Evolutionary conservation across 2,888 invertebrate species (phyloP).

Genomic region (Hedychridium roseum): DNA sequence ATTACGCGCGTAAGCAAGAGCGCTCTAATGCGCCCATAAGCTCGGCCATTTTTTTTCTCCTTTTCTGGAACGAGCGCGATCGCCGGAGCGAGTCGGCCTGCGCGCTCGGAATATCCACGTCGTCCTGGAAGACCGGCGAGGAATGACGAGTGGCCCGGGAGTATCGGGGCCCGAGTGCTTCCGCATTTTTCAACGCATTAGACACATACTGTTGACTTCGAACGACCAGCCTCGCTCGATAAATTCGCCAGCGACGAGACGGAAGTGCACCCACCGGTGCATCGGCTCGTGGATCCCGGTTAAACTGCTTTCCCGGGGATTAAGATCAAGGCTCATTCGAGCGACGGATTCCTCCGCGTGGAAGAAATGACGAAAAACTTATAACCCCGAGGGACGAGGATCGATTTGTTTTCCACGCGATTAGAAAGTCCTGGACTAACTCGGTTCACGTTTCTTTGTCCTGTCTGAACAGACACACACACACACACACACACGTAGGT

Average conservation of each 20-base stretch:
- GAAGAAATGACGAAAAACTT: too few relatives aligned
- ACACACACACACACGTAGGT: too few relatives aligned
- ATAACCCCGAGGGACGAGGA: too few relatives aligned
- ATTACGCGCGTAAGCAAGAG: neutral
- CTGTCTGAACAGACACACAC: too few relatives aligned
- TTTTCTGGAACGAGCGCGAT: constrained; percentile 2
- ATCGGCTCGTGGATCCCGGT: constrained; percentile 5
- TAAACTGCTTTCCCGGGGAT: constrained; percentile 30
- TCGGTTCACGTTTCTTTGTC: too few relatives aligned
- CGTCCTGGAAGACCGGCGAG: neutral
- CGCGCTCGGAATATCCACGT: too few relatives aligned
- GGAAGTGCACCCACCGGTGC: neutral
- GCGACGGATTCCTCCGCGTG: too few relatives aligned
- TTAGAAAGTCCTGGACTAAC: too few relatives aligned
- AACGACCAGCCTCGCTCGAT: constrained; percentile 1
- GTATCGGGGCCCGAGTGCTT: constrained; percentile 6
- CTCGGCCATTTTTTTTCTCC: neutral
- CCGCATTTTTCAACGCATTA: constrained; percentile 15
- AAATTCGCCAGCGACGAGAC: neutral
- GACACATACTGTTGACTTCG: constrained; percentile 13
- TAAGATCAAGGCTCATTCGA: constrained; percentile 37
- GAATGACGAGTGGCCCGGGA: neutral
- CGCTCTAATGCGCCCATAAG: neutral
- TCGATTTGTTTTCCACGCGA: too few relatives aligned
- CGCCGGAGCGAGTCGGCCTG: constrained; percentile 2